Evolutionary conservation across 2,797 vertebrate species (phyloP), one percentile per base, ranked within the genome.

Genomic region (Dallia pectoralis): DNA sequence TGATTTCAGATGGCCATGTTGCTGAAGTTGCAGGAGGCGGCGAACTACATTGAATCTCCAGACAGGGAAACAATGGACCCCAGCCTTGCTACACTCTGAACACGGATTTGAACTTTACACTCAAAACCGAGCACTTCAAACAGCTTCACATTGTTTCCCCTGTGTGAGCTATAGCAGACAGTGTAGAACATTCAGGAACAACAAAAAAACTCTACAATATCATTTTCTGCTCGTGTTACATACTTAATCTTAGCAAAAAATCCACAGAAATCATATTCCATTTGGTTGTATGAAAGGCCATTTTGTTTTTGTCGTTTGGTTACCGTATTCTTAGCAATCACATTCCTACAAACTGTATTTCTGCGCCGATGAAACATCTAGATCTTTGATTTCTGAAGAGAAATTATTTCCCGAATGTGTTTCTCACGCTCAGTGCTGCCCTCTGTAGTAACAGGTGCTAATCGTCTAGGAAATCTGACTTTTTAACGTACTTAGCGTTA

Each of bases 21-120:
- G 92, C 90, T 99, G 89, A 99, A 99, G 88, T 96, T 99, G 77
- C 98, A 99, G 85, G 98, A 99, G 89, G 96, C 97, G 1, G 97
- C 98, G 88, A 98, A 99, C 90, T 96, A 96, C 89, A 98, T 99
- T 18, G 97, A 99, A 87, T 98, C 97, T 79, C 97, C 97, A 0
- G 98, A 99, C 78, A 95, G 94, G 72, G 98, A 99, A 87, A 94
- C 93, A 70, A 89, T 93, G 81, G 97, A 98, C 77, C 88, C 90
- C n/a, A 90, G 86, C 74, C 89, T 94, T 78, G 92, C 93, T 74
- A 93, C 88, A 74, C 89, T 93, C 80, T 95, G 88, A 95, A 88
- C 77, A 79, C 69, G 79, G 72, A 68, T 72, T 66, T 78, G 51
- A 69, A 69, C 76, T 67, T 63, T 64, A 77, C 75, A 72, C 72